Evolutionary conservation across 1,140 invertebrate species (phyloP).

Genomic region (Bombus confusus): DNA sequence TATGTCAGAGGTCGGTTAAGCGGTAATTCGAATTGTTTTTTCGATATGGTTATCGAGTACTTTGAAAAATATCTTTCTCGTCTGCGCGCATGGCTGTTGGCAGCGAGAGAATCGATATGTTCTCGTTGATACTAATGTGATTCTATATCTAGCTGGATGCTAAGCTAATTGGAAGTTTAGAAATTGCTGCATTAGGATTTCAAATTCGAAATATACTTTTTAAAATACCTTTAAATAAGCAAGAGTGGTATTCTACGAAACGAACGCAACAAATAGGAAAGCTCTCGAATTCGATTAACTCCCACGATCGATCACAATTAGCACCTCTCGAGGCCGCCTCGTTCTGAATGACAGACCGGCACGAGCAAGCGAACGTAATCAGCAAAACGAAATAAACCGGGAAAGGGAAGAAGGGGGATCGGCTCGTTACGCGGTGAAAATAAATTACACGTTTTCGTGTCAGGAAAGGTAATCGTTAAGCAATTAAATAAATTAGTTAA

Average conservation of each 20-base stretch:
- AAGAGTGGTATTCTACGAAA: not conserved
- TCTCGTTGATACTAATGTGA: not conserved
- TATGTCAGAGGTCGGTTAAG: not conserved
- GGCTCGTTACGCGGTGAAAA: slow-evolving; percentile 38
- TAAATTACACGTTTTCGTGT: slow-evolving; percentile 40
- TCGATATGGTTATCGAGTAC: no score
- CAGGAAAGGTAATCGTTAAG: slow-evolving; percentile 42
- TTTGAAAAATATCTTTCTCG: not conserved
- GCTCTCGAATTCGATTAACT: not conserved
- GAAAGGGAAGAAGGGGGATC: not conserved
- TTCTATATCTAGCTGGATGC: not conserved
- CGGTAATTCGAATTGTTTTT: not conserved
- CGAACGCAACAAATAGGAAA: not conserved
- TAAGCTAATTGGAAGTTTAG: no score
- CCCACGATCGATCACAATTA: slow-evolving; percentile 29
- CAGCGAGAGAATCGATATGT: not conserved
- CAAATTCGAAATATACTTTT: no score
- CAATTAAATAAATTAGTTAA: slow-evolving; percentile 56
- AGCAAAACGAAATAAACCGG: slow-evolving; percentile 17
- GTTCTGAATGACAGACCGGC: not conserved
- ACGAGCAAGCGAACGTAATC: not conserved
- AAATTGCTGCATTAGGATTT: no score
- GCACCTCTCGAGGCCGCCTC: not conserved
- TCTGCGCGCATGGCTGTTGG: not conserved
- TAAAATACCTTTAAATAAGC: no score